Percentiles rank a stretch among this genome's conserved stretches.
Conservation (phyloP, 2,888 invertebrate genomes). For the Plagiodera versicolora region DNA sequence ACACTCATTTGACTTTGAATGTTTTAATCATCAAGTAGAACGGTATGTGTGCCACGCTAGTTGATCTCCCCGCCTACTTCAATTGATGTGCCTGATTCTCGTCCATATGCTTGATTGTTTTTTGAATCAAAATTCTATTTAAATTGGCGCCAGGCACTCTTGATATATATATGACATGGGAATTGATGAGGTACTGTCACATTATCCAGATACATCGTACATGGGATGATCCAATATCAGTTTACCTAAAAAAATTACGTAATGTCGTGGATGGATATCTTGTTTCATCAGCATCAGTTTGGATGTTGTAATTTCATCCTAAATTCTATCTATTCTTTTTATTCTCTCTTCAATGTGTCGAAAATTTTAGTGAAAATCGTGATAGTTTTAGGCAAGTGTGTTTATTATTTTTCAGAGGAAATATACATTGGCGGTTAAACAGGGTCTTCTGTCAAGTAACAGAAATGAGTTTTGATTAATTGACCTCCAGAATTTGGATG, state of each 20-base stretch:
- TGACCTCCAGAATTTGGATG: too few species aligned
- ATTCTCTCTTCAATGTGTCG: too few species aligned
- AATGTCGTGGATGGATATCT: too few species aligned
- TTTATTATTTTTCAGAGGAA: too few species aligned
- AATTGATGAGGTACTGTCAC: constrained; percentile 23
- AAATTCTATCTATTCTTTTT: too few species aligned
- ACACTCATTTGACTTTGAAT: constrained; percentile 36
- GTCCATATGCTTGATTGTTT: constrained; percentile 44
- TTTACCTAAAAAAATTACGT: background rate
- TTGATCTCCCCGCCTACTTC: constrained; percentile 36
- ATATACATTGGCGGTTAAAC: too few species aligned
- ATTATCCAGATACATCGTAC: background rate
- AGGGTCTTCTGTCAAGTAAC: too few species aligned
- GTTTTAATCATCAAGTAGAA: constrained; percentile 40
- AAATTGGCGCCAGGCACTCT: constrained; percentile 35
- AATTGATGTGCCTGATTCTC: constrained; percentile 41
- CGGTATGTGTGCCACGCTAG: constrained; percentile 34
- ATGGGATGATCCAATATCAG: background rate
- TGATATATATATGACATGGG: constrained; percentile 22
- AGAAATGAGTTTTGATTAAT: too few species aligned
- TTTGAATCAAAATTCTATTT: constrained; percentile 41
- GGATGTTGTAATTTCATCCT: too few species aligned
- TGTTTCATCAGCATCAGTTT: too few species aligned
- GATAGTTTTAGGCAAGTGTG: too few species aligned
- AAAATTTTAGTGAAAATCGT: too few species aligned